These are phyloP conservation scores for Rhinogobio ventralis DNA, from an alignment of 2,797 vertebrate species.

Conservation along the genomic window DNA sequence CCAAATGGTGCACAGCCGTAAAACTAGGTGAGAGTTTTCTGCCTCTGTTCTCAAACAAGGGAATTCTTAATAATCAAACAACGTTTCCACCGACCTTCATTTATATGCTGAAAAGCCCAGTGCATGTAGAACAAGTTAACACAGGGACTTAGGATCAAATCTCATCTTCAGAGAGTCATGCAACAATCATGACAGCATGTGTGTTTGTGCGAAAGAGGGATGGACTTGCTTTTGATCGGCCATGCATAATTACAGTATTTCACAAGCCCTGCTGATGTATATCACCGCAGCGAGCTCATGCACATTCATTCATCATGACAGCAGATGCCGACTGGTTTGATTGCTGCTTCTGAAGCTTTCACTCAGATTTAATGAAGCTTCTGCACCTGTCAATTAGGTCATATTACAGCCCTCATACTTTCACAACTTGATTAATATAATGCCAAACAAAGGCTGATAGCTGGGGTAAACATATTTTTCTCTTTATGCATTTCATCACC, in stretches of 20 bases:
- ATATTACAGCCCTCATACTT: constrained; percentile 30
- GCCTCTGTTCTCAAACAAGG: constrained; percentile 32
- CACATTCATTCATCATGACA: constrained; percentile 57
- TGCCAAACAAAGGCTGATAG: constrained; percentile 45
- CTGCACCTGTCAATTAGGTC: constrained; percentile 52
- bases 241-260: constrained; percentile 58
- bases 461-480: constrained; percentile 36
- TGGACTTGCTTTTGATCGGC: constrained; percentile 53
- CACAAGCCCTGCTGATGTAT: constrained; percentile 39
- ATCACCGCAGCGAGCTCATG: constrained; percentile 24
- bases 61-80: constrained; percentile 55
- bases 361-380: constrained; percentile 57
- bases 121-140: constrained; percentile 53
- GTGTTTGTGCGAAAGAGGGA: constrained; percentile 31
- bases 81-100: constrained; percentile 42
- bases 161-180: constrained; percentile 52
- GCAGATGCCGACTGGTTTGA: constrained; percentile 33
- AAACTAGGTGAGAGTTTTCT: neutral
- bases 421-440: constrained; percentile 47
- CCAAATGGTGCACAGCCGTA: neutral
- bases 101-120: constrained; percentile 40
- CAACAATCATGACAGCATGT: constrained; percentile 53
- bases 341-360: constrained; percentile 50
- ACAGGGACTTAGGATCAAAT: constrained; percentile 54
- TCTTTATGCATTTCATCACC: neutral